Percentiles rank a stretch among this genome's conserved stretches.
Evolutionary conservation across 2,888 invertebrate genomes (phyloP).

Genomic region (Synergus laeviventris): DNA sequence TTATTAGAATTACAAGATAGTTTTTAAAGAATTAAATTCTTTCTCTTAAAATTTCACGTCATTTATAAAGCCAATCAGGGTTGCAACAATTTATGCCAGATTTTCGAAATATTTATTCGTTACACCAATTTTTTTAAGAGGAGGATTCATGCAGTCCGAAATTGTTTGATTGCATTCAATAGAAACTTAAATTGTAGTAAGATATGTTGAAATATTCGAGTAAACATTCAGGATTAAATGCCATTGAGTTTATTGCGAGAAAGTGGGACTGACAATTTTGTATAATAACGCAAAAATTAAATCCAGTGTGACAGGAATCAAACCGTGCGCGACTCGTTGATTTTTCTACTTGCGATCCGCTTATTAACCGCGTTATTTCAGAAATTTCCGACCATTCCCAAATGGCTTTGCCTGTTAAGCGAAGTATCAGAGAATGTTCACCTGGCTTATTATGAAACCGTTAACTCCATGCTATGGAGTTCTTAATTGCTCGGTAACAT

Average conservation of each 20-base stretch:
- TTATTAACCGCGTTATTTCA: constrained; percentile 24
- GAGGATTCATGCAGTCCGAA: no score
- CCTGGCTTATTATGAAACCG: constrained; percentile 36
- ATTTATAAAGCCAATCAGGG: no score
- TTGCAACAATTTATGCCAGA: no score
- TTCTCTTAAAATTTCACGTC: no score
- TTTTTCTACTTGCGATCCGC: constrained; percentile 5
- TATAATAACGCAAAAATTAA: neutral
- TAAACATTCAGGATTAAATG: neutral
- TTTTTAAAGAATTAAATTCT: no score
- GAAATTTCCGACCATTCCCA: constrained; percentile 21
- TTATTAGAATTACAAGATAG: no score
- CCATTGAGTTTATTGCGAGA: constrained; percentile 9
- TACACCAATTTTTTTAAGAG: no score
- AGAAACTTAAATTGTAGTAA: neutral
- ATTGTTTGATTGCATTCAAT: neutral
- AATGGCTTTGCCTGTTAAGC: constrained; percentile 22
- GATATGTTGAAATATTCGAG: neutral
- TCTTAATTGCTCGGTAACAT: constrained; percentile 49
- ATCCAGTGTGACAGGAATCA: constrained; percentile 25
- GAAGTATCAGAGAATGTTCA: constrained; percentile 16
- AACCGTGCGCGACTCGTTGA: constrained; percentile 2
- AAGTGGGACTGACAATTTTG: neutral
- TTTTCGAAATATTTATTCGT: no score
- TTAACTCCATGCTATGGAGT: constrained; percentile 25